Evolutionary conservation across 2,113 vertebrate species (phyloP).

Genomic region (Lethenteron reissneri): DNA sequence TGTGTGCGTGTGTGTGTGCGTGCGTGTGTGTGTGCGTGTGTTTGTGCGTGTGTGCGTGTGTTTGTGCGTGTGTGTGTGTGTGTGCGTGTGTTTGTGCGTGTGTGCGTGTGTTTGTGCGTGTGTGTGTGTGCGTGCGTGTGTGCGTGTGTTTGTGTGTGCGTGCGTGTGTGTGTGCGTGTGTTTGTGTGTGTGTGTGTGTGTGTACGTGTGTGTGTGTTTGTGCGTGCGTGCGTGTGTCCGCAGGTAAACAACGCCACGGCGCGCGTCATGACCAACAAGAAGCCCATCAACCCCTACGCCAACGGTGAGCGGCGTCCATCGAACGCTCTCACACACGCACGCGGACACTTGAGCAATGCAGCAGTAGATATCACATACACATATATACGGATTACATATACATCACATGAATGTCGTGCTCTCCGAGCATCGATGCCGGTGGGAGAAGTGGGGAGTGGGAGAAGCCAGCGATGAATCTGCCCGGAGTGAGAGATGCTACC

Average conservation of each 20-base stretch:
- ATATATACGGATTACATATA: too few relatives aligned
- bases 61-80: neutral
- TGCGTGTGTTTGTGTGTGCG: neutral
- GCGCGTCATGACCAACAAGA: constrained; percentile 95
- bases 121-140: neutral
- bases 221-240: constrained; percentile 24
- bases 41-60: too few relatives aligned
- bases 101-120: constrained; percentile 15
- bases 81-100: constrained; percentile 11
- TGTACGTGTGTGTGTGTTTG: neutral
- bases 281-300: constrained; percentile 86
- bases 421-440: too few relatives aligned
- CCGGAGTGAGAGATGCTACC: too few relatives aligned
- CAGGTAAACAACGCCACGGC: constrained; percentile 97
- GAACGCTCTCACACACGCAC: neutral
- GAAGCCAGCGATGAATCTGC: too few relatives aligned
- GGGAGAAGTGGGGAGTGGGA: too few relatives aligned
- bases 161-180: constrained; percentile 19
- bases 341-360: neutral
- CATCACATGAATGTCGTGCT: too few relatives aligned
- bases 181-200: neutral
- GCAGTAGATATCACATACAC: too few relatives aligned
- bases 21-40: neutral
- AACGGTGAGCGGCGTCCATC: constrained; percentile 51
- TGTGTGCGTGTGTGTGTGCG: constrained; percentile 18